Evolutionary conservation across 1,140 invertebrate species (phyloP), one percentile per base, ranked within the genome.

Genomic region (Euura saliciscinereae): DNA sequence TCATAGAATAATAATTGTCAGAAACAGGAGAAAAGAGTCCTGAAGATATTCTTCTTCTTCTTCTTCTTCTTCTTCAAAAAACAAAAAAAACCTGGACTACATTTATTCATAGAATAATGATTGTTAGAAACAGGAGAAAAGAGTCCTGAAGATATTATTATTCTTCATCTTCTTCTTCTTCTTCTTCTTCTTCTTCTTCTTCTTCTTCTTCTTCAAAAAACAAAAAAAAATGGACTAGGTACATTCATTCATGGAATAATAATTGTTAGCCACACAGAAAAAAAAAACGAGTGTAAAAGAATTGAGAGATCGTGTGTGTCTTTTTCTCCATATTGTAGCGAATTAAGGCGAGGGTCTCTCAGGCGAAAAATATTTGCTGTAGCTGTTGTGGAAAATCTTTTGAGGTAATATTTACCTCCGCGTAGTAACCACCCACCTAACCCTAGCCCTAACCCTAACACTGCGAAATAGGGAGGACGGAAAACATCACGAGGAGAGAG

Each of bases 321-420:
- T 73, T 45, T 67, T 45, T 3, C 68, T 42, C 51, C 65, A n/a
- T 66, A 11, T 6, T 28, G 46, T 66, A 59, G 45, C 13, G 64
- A 7, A 67, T 72, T 65, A 67, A 71, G 28, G 51, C 51, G 10
- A n/a, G 8, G 28, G 28, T 28, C 28, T 28, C 28, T 28, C 28
- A 28, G 28, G 28, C 28, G 28, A 28, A 28, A 71, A 65, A 82
- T 78, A 80, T 81, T 78, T 75, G 44, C 74, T 66, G 77, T 80
- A 28, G 28, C 77, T 80, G 69, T 71, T 65, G 67, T 71, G 28
- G 71, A 79, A 28, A 78, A 80, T 83, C 79, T 84, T 84, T 83
- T 77, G 59, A 71, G 78, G 79, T 80, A 79, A 85, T 86, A 85
- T 83, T 86, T 84, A 83, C 79, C 78, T 78, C 82, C 6, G 76